Base-by-base conservation (phyloP, 2,113 vertebrate genomes). In the Conger conger region DNA sequence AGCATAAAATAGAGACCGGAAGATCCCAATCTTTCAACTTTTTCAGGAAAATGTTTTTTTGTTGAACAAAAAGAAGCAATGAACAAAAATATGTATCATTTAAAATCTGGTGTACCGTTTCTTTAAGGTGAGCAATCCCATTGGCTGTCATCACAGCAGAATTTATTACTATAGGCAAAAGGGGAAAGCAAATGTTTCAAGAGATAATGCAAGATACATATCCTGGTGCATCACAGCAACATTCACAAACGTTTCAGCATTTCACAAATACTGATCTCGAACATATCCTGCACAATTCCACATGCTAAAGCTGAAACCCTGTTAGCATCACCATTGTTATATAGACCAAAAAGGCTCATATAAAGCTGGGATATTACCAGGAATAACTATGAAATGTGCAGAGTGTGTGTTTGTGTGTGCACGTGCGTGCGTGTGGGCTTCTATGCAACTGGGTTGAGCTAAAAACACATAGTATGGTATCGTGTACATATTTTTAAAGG, bases 1-100 rank as follows among this genome's bases (percentile, higher is more conserved):
- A 95, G 95, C 93, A 92, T 92, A 92, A 93, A 91, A 91, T 92
- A 87, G 91, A 94, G 85, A 91, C 88, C 92, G 92, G 90, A 86
- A 91, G 93, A 89, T 89, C 93, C 86, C 89, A 88, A 85, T 92
- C 93, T 91, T 94, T 93, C 89, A 93, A 92, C 91, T 60, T 86
- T 92, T 92, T 93, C 87, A 92, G 92, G 91, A 77, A 81, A 80
- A 90, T n/a, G n/a, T 93, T 91, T 92, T 91, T 88, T 90, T 89
- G 82, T 92, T 90, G 82, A 37, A 83, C 84, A 84, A 87, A 85
- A 84, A 87, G 35, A 76, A 63, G 78, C 20, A 90, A n/a, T 79
- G 88, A 91, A 90, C 86, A 90, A 85, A 84, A 92, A 88, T 82
- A 86, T 63, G 45, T 63, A 79, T 90, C 82, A 91, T 81, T 86